These are phyloP conservation scores for Ischnus inquisitorius DNA, from an alignment of 2,888 invertebrate species.

Conservation along the genomic window DNA sequence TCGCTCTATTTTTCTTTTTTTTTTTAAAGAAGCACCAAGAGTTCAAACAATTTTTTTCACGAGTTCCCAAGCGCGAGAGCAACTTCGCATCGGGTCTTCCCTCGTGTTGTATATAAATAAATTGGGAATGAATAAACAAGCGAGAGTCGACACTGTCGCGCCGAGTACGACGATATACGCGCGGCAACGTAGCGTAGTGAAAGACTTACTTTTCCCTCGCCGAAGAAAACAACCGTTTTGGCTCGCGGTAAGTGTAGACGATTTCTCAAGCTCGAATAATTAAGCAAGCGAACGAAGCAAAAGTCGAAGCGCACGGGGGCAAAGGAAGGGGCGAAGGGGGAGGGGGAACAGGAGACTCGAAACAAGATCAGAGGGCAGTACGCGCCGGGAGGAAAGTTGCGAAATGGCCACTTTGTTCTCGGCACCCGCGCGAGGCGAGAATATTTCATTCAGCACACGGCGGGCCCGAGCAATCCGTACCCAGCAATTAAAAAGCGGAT, in stretches of 20 bases:
- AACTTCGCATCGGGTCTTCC: not conserved
- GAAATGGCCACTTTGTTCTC: constrained; percentile 53
- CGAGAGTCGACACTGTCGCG: not conserved
- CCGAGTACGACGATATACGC: not conserved
- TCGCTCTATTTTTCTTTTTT: not conserved
- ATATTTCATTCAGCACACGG: constrained; percentile 32
- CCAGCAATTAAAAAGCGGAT: constrained; percentile 64
- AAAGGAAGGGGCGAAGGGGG: not conserved
- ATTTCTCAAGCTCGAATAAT: constrained; percentile 45
- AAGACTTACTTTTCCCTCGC: constrained; percentile 23
- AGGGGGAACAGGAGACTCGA: constrained; percentile 31
- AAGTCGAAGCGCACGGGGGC: not conserved
- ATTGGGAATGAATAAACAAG: not conserved
- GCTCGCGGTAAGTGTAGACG: constrained; percentile 17
- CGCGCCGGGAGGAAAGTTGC: constrained; percentile 25
- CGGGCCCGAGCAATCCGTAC: constrained; percentile 21
- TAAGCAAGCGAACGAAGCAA: constrained; percentile 10
- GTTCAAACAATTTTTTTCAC: not conserved
- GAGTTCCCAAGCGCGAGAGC: not conserved
- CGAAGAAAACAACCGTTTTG: constrained; percentile 22
- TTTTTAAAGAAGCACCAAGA: not conserved
- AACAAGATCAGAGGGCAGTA: constrained; percentile 48
- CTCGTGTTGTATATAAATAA: not conserved
- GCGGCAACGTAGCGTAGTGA: not conserved
- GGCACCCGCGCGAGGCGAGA: not conserved